Conservation (phyloP, 1,140 invertebrate genomes). For the Lithobius niger region DNA sequence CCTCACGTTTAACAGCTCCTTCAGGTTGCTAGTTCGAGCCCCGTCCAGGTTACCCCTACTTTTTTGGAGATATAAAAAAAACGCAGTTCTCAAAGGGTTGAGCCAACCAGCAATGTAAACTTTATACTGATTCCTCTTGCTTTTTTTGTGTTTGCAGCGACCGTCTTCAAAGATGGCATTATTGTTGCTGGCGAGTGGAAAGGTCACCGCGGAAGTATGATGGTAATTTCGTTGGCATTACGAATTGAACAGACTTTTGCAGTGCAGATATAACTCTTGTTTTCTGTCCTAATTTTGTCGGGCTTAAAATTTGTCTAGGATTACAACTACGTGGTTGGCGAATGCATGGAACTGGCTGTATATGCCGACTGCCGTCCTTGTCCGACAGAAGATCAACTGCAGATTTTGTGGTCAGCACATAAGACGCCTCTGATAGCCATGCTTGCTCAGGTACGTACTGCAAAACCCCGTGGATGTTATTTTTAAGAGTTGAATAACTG, state of each 20-base stretch:
- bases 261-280: background rate
- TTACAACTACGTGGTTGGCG: slow-evolving; percentile 89
- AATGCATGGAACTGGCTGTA: slow-evolving; percentile 92
- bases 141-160: too few species aligned
- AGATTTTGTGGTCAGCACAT: slow-evolving; percentile 72
- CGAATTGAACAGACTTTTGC: background rate
- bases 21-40: too few species aligned
- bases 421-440: slow-evolving; percentile 61
- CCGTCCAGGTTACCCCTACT: too few species aligned
- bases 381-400: slow-evolving; percentile 52
- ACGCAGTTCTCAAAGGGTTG: too few species aligned
- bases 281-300: too few species aligned
- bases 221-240: background rate
- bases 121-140: too few species aligned
- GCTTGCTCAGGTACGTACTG: background rate
- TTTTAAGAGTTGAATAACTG: too few species aligned
- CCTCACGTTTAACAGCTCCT: too few species aligned
- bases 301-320: too few species aligned
- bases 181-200: background rate
- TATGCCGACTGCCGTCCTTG: slow-evolving; percentile 94
- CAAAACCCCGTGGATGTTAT: too few species aligned
- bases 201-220: background rate
- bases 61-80: too few species aligned
- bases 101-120: too few species aligned
- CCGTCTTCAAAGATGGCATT: background rate